Conservation (phyloP, 2,113 vertebrate genomes). For the Rafetus swinhoei region DNA sequence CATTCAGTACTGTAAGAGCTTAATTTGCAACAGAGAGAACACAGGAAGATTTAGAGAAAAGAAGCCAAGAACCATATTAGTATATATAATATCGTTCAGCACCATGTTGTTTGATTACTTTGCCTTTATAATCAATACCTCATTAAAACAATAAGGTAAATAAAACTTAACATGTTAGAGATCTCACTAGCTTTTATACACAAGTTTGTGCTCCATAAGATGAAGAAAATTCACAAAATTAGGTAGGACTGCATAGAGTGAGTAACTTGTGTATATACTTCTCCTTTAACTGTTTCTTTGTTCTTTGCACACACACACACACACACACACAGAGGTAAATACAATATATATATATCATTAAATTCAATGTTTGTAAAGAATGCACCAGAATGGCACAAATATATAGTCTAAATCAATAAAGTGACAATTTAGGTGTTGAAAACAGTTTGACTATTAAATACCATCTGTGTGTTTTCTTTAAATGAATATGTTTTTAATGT, state of each 20-base stretch:
- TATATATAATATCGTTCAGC: not conserved
- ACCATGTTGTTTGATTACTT: not conserved
- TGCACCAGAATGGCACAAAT: not conserved
- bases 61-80: not conserved
- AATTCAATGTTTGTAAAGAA: accelerated
- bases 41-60: conserved; percentile 4
- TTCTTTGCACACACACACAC: too few species aligned
- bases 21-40: not conserved
- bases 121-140: not conserved
- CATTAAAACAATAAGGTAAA: not conserved
- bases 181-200: conserved; percentile 1
- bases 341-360: not conserved
- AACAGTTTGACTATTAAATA: not conserved
- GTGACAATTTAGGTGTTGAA: not conserved
- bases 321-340: not conserved
- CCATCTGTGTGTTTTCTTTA: not conserved
- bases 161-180: not conserved
- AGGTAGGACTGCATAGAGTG: not conserved
- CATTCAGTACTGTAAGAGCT: not conserved
- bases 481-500: not conserved
- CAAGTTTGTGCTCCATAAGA: not conserved
- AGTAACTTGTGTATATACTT: not conserved
- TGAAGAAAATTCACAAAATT: not conserved
- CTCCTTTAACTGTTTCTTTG: not conserved
- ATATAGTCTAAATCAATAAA: not conserved